These are phyloP conservation scores for Silvanus unidentatus DNA, from an alignment of 2,888 invertebrate species.

Conservation along the genomic window DNA sequence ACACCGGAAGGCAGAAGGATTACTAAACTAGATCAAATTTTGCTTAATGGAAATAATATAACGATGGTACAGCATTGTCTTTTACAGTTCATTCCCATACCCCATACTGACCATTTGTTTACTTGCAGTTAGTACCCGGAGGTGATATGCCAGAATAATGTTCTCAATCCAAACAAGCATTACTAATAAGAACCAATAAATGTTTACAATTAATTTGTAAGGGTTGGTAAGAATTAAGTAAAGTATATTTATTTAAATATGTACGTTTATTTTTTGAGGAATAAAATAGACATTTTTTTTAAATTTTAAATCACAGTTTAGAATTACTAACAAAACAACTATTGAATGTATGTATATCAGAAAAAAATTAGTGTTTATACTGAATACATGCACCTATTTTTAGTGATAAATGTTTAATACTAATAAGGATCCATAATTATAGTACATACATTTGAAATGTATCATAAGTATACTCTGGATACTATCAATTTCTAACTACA, in stretches of 20 bases:
- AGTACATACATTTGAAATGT: no score
- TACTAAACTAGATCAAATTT: constrained; percentile 94
- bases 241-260: not conserved
- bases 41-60: constrained; percentile 98
- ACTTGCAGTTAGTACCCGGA: constrained; percentile 68
- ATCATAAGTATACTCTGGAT: no score
- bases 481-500: no score
- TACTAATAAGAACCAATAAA: no score
- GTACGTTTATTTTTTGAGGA: constrained; percentile 30
- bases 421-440: no score
- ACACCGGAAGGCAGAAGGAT: constrained; percentile 94
- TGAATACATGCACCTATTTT: no score
- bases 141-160: constrained; percentile 66
- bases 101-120: constrained; percentile 15
- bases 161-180: no score
- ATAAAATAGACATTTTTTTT: constrained; percentile 34
- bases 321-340: constrained; percentile 32
- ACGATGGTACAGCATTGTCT: no score
- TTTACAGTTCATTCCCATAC: constrained; percentile 15
- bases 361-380: no score
- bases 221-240: not conserved
- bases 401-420: no score
- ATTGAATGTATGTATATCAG: not conserved
- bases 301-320: constrained; percentile 41
- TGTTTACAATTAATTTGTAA: not conserved